Base-by-base conservation (phyloP, 2,113 vertebrate species). In the Menidia beryllina region DNA sequence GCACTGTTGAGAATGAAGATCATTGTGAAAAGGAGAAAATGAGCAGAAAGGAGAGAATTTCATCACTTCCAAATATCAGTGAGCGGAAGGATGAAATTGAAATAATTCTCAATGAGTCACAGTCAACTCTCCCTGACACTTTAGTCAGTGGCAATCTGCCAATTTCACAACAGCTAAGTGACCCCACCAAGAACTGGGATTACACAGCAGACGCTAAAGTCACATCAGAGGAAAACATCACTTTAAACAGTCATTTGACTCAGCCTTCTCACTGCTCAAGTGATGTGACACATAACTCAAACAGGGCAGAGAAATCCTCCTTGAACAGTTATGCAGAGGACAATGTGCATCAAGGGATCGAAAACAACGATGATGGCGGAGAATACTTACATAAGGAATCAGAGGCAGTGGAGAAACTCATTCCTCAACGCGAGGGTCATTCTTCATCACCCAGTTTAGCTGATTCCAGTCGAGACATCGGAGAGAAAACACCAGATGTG, bases 31-130 rank as follows among this genome's bases (percentile, higher is more conserved):
- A 64, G 50, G 12, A 61, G 47, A 88, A 81, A 34, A 60, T 90
- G 72, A 84, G 89, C 25, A 62, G 39, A 21, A 81, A 90, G 55
- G 89, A 58, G 71, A 86, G 86, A 83, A 84, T 70, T 90, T 89
- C 86, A 85, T 89, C 79, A 73, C 71, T 83, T 85, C 52, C 83
- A 91, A 88, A 85, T 88, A 89, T 88, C 87, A 89, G 69, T 81
- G 88, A 86, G 78, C 65, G 50, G 81, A 84, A 91, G 50, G 67
- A 88, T 60, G 73, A 88, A 84, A 86, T 86, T 84, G 82, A 88
- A 89, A 87, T 89, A 67, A 79, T 84, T 83, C 70, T 87, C 74
- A 82, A 85, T 71, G 86, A 85, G 69, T 82, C 84, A 78, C 82
- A 76, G 74, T 68, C 82, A 27, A 81, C 83, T 74, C 79, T 81